Conservation (phyloP, 2,888 invertebrate genomes). For the Agrotis puta region DNA sequence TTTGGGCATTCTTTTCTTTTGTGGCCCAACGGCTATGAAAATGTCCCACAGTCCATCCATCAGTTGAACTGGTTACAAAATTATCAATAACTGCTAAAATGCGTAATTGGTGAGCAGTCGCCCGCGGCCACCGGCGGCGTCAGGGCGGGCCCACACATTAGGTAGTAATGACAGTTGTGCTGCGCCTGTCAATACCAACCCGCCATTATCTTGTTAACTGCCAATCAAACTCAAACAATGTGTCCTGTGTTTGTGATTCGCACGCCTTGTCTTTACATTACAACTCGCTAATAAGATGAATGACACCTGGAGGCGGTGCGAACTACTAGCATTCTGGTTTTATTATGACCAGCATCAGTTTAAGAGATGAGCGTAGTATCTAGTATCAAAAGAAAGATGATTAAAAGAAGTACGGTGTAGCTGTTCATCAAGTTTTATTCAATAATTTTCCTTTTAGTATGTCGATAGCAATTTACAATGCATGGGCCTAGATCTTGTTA, state of each 20-base stretch:
- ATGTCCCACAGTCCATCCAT: neutral
- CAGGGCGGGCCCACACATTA: constrained; percentile 1
- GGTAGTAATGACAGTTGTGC: constrained; percentile 1
- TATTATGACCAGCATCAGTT: neutral
- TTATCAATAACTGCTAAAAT: constrained; percentile 18
- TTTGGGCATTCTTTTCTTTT: no score
- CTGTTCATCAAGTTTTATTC: no score
- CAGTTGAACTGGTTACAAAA: neutral
- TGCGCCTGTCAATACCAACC: constrained; percentile 47
- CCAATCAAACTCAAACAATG: constrained; percentile 24
- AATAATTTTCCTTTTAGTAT: no score
- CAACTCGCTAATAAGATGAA: constrained; percentile 6
- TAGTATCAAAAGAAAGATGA: neutral
- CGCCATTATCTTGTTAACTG: constrained; percentile 47
- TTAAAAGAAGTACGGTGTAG: no score
- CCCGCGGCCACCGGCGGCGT: neutral
- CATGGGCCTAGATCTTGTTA: no score
- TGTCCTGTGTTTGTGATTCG: constrained; percentile 44
- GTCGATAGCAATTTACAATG: no score
- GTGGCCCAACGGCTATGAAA: neutral
- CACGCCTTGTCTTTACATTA: constrained; percentile 35
- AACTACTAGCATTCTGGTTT: neutral
- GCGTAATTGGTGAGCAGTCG: constrained; percentile 8
- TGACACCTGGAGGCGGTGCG: neutral
- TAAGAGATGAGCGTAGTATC: no score